Evolutionary conservation across 2,113 vertebrate species (phyloP).

Genomic region (Oncorhynchus keta): DNA sequence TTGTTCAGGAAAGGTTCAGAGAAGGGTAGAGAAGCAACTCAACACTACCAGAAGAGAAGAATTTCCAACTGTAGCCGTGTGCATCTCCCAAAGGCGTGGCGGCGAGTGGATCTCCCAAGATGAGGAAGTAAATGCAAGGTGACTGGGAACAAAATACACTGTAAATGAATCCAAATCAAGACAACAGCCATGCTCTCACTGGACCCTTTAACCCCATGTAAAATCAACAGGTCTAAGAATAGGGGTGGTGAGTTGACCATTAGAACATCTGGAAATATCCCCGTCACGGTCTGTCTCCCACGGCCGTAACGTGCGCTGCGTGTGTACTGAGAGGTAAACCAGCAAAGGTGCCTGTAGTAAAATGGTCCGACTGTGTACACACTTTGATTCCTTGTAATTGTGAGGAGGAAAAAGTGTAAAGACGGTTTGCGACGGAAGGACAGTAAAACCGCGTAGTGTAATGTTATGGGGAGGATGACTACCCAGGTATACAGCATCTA

Average conservation of each 20-base stretch:
- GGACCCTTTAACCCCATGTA: too few species aligned
- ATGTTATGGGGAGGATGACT: neutral
- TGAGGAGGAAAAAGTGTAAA: neutral
- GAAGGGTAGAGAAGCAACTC: conserved; percentile 30
- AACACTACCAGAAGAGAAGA: neutral
- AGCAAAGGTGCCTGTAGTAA: neutral
- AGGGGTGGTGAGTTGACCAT: neutral
- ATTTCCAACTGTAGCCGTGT: neutral
- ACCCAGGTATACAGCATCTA: neutral
- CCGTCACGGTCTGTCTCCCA: neutral
- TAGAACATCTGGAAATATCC: neutral
- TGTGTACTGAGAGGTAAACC: neutral
- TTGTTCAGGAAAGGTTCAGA: conserved; percentile 31
- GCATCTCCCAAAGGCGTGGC: neutral
- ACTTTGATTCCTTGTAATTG: neutral
- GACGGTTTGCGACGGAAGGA: neutral
- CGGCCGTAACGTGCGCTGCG: neutral
- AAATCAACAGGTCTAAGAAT: conserved; percentile 4
- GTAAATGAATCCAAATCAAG: neutral
- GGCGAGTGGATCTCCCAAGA: neutral
- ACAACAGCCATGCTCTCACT: neutral
- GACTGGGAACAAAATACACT: neutral
- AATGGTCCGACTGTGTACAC: neutral
- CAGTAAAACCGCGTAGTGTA: neutral
- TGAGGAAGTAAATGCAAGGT: neutral